Base-by-base conservation (phyloP, 2,797 vertebrate species). In the Urosaurus nigricauda region DNA sequence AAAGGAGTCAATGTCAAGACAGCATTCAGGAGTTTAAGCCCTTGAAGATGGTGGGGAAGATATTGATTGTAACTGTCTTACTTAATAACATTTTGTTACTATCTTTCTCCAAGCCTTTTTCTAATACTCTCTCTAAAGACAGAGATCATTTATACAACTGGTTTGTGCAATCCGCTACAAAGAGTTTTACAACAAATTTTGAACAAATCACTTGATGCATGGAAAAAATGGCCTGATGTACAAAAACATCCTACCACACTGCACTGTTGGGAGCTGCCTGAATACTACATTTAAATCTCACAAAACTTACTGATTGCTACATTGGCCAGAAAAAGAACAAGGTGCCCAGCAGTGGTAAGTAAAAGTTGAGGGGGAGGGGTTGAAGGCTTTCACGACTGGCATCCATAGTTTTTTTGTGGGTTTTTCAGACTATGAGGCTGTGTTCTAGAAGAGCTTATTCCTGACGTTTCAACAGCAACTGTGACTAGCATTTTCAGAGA, bases 1-100 rank as follows among this genome's bases (percentile, higher is more conserved):
- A 56, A 77, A 83, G 43, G 73, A 88, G 43, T 71, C n/a, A 78
- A 75, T 56, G 87, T 83, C 71, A 75, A 83, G 87, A 88, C 58
- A 65, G 4, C n/a, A 2, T 70, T 84, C 60, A 56, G 60, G 56
- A 78, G 74, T 11, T 88, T 84, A 53, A 53, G 40, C 58, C 70
- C n/a, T 21, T 75, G 21, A 68, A 75, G 24, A 60, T 65, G 24
- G 35, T 19, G 2, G 35, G 47, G 70, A n/a, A 56, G 13, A 40
- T 70, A 86, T 53, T 53, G 70, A 77, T 86, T 71, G 32, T 43
- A 40, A 43, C 68, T 74, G n/a, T 32, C 40, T 37, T 51, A 60
- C 35, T 21, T 71, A 81, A 82, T 81, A 68, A 75, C 17, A 82
- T 60, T 86, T 86, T 68, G 71, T 81, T 81, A 85, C 68, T 70